phyloP scores from a whole-genome alignment of 2,888 invertebrate genomes.

The Patella pellucida region DNA sequence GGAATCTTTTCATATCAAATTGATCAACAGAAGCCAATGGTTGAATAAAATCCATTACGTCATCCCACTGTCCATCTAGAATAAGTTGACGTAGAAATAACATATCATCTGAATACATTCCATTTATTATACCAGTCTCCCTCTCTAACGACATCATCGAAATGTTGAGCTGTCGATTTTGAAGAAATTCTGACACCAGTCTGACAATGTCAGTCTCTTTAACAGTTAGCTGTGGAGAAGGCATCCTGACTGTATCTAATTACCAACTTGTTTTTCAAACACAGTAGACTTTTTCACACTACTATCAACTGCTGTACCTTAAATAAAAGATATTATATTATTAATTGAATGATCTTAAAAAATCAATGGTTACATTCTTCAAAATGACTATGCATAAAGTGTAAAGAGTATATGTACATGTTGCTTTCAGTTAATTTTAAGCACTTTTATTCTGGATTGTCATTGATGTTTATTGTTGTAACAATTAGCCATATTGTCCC shows the following conservation, averaged over 20 bases:
- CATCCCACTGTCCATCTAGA: conserved; percentile 98
- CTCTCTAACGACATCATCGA: conserved; percentile 88
- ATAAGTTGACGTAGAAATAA: conserved; percentile 94
- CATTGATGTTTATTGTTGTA: no score
- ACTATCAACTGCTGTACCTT: no score
- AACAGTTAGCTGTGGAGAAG: conserved; percentile 60
- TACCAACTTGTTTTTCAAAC: not conserved
- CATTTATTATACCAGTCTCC: conserved; percentile 83
- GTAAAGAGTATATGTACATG: no score
- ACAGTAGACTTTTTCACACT: no score
- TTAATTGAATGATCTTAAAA: no score
- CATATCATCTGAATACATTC: conserved; percentile 90
- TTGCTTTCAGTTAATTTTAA: no score
- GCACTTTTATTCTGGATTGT: no score
- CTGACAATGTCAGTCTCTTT: conserved; percentile 75
- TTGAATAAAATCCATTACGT: conserved; percentile 94
- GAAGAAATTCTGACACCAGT: conserved; percentile 73
- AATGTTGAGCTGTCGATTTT: conserved; percentile 90
- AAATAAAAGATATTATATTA: no score
- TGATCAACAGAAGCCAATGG: conserved; percentile 82
- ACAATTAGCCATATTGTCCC: no score
- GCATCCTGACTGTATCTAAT: conserved; percentile 53
- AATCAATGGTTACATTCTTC: no score
- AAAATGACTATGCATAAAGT: no score
- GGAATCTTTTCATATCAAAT: conserved; percentile 88